Base-by-base conservation (phyloP, 2,113 vertebrate species). In the Laticauda colubrina region DNA sequence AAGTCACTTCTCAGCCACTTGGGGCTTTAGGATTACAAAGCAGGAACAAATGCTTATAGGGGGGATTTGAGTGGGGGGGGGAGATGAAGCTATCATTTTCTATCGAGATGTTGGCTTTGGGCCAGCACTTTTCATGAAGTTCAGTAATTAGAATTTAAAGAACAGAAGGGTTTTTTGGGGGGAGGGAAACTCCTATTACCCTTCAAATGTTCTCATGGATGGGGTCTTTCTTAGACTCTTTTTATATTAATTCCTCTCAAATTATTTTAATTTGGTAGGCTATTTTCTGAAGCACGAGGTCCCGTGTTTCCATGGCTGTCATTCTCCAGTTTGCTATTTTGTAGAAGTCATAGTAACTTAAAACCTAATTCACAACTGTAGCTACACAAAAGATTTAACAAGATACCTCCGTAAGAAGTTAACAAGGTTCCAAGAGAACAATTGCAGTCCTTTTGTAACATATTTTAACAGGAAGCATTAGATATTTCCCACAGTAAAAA, bases 101-200 rank as follows among this genome's bases (percentile, higher is more conserved):
- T 10, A 20, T 4, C 90, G 24, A 61, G 21, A 24, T 86, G 34
- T 89, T 23, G 87, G 91, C 92, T 51, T 3, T 45, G 91, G 43
- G 1, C 5, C 85, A 23, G 1, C 1, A 93, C 88, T 64, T 56
- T 23, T 81, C n/a, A 89, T 11, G 54, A n/a, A 87, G 51, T 89
- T 1, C 1, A 91, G 15, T 59, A 93, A 85, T 51, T 21, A 92
- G 43, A 93, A 93, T 55, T 91, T 89, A 51, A 89, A 14, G 39
- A 51, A 39, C 1, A 59, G 39, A 4, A 90, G 5, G 48, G 48
- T 51, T 51, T 51, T 51, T 51, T 51, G 48, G 8, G 48, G 48
- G 48, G 48, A 51, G 8, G 48, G 48, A 51, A 51, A 51, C 48
- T 51, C 55, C 5, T 59, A 55, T 39, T 85, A 51, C 24, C 43